Conservation (phyloP, 2,113 vertebrate genomes). For the Platysteira castanea region DNA sequence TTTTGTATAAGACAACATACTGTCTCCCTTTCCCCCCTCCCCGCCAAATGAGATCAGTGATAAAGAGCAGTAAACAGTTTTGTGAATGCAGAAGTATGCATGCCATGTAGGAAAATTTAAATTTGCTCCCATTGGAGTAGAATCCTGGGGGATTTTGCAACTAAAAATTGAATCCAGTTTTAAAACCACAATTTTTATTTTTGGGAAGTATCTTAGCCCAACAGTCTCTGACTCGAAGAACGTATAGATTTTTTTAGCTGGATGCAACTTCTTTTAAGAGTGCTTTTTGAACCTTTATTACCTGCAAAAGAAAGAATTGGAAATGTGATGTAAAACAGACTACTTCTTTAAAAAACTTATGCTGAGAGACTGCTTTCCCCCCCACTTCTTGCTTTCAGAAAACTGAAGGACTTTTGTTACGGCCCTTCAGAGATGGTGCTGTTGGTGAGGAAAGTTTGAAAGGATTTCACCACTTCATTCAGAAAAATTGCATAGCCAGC, state of each 20-base stretch:
- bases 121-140: not conserved
- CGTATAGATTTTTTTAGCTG: not conserved
- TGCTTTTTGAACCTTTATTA: not conserved
- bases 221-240: not conserved
- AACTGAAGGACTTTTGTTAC: not conserved
- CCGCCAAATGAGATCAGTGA: accelerated
- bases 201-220: not conserved
- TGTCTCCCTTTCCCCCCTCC: accelerated
- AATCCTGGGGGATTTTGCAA: not conserved
- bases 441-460: not conserved
- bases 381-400: not conserved
- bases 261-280: not conserved
- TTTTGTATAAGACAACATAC: not conserved
- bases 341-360: not conserved
- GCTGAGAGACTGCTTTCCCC: accelerated
- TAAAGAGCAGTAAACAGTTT: not conserved
- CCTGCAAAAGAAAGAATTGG: not conserved
- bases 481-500: accelerated
- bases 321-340: not conserved
- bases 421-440: not conserved
- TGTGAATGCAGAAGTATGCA: not conserved
- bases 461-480: not conserved
- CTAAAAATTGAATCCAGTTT: not conserved
- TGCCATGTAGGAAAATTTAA: not conserved
- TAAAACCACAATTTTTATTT: not conserved